Base-by-base conservation (phyloP, 2,797 vertebrate genomes). In the Oreochromis grahami region DNA sequence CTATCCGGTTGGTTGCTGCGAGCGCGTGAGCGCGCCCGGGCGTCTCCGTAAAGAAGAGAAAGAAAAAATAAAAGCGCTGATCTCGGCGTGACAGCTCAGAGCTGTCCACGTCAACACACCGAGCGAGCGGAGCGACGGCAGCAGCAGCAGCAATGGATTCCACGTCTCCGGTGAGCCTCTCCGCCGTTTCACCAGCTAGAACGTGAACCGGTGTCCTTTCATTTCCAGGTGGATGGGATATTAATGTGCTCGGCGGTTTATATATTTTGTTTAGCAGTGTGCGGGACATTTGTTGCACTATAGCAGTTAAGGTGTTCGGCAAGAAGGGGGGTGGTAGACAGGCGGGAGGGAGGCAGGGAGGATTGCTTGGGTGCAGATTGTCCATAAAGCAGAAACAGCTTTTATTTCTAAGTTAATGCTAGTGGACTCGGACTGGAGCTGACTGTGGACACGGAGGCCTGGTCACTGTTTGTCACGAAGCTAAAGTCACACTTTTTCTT, bases 21-120 rank as follows among this genome's bases (percentile, higher is more conserved):
- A 83, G 50, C 48, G 43, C 86, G 89, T 60, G 81, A 52, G 52
- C 90, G 92, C 87, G 91, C 89, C 76, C 84, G 78, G 82, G 91
- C 87, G 82, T 79, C 85, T 88, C 79, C 78, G 63, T 77, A 32
- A 60, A 74, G 80, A 60, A 77, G 77, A 19, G 68, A 48, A 29
- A 48, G 41, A 72, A 48, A 72, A 72, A 72, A 72, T 29, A 58
- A 85, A 36, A 70, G 68, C 82, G 4, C 58, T 45, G 85, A 74
- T 86, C 79, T 81, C 88, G 74, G 92, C 92, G 94, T 97, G 96
- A 97, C 96, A 97, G 96, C 95, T 96, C 94, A 94, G 93, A 91
- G 84, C 94, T 95, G 96, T 96, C 96, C 96, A 97, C 96, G 96
- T 97, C 96, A 96, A 97, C 96, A 97, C 94, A 93, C 78, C 80